A percentile compares a stretch with the other conserved stretches of the same genome.
Evolutionary conservation across 2,113 vertebrate species (phyloP).

Genomic region (Gymnarchus niloticus): DNA sequence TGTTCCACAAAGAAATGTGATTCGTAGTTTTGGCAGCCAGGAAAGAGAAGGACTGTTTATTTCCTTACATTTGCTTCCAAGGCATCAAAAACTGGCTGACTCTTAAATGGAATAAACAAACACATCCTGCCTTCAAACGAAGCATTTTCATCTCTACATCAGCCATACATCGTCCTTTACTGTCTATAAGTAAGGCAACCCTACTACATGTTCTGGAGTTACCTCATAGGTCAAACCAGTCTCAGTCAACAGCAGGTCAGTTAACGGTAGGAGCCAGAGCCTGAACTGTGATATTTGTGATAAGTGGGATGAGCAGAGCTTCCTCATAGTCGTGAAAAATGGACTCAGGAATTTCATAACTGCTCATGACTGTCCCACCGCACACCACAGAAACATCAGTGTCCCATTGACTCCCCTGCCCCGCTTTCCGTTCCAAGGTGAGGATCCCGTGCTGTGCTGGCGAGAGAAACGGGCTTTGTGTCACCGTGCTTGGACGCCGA

Average conservation of each 20-base stretch:
- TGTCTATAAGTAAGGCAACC: not conserved
- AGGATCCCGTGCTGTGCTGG: slow-evolving; percentile 39
- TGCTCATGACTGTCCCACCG: not conserved
- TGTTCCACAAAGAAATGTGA: not conserved
- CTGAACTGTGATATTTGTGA: not conserved
- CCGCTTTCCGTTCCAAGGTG: slow-evolving; percentile 17
- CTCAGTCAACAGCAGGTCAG: not conserved
- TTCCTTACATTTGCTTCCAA: not conserved
- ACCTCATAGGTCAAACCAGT: not conserved
- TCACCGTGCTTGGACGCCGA: not conserved
- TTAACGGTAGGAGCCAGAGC: not conserved
- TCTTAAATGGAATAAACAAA: slow-evolving; percentile 20
- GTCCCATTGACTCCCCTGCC: slow-evolving; percentile 38
- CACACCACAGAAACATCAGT: slow-evolving; percentile 30
- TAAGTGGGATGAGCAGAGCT: not conserved
- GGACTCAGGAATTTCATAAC: not conserved
- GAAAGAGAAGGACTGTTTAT: not conserved
- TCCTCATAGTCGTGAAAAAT: not conserved
- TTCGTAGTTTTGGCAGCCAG: not conserved
- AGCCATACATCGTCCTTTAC: slow-evolving; percentile 9
- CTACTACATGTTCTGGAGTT: not conserved
- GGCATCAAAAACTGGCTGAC: not conserved
- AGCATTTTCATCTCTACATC: slow-evolving; percentile 13
- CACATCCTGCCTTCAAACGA: not conserved
- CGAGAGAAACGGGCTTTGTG: slow-evolving; percentile 39